Base-by-base conservation (phyloP, 1,140 invertebrate species). In the Ceratina australensis region DNA sequence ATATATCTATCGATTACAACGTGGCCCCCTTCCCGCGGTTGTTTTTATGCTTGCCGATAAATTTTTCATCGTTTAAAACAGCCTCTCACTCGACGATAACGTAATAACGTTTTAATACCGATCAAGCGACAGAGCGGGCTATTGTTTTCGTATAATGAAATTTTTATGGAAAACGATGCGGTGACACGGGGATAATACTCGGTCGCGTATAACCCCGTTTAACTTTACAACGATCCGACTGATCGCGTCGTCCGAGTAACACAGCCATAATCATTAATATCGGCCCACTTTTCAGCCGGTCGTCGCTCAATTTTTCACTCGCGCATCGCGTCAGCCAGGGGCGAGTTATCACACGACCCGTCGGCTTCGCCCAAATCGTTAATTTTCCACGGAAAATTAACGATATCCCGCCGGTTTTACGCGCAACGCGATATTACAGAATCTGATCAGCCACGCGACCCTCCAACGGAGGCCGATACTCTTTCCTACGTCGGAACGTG, bases 221-320 rank as follows among this genome's bases (percentile, higher is more conserved):
- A 13, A 57, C 24, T 18, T 71, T 26, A 22, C 33, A 16, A 3
- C 16, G 33, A 15, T 16, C 7, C 28, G 52, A 28, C 24, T 3
- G 56, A 56, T 22, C 50, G 26, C 26, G 67, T 57, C 28, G 57
- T 22, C 68, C 64, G 22, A 65, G 24, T 47, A 59, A 42, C 16
- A 33, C 71, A 47, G 24, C 56, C 49, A 10, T 24, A 22, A 66
- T 68, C 67, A 22, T 81, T 52, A 42, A 74, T 49, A 28, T 10
- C 49, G 4, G 33, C 1, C 60, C 42, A 22, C 20, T 42, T 67
- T 33, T 13, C 57, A 18, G 10, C 28, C 12, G 18, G 13, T 12
- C 28, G 2, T 5, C 22, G 20, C 16, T 8, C 42, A 42, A 72
- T 72, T 72, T 57, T 28, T 61, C 54, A 24, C 33, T 54, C 18